A percentile compares a stretch with the other conserved stretches of the same genome.
Evolutionary conservation across 2,113 vertebrate genomes (phyloP).

Genomic region (Phalacrocorax carbo): DNA sequence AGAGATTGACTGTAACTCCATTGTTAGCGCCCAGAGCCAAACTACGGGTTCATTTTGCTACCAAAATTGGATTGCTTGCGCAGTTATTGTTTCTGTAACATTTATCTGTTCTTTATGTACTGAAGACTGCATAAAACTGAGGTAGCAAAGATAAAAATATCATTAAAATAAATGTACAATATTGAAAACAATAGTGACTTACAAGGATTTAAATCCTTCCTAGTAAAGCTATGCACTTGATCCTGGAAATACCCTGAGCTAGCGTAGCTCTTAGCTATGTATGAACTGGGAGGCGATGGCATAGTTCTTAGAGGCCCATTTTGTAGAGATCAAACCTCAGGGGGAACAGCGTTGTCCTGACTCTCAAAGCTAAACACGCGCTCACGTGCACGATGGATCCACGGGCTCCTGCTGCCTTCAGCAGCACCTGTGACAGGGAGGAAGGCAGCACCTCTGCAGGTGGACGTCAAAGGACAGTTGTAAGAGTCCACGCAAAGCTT

Average conservation of each 20-base stretch:
- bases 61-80: background rate
- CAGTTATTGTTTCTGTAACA: background rate
- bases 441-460: background rate
- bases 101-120: background rate
- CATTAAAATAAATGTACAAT: background rate
- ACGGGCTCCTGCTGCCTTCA: background rate
- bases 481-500: background rate
- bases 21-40: background rate
- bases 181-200: background rate
- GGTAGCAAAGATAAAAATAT: background rate
- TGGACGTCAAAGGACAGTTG: background rate
- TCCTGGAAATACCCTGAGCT: background rate
- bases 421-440: accelerated
- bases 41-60: background rate
- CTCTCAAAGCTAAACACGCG: background rate
- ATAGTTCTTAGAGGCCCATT: background rate
- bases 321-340: too few species aligned
- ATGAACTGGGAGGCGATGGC: background rate
- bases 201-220: background rate
- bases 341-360: background rate
- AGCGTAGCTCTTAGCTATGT: accelerated
- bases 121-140: background rate
- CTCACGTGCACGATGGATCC: accelerated
- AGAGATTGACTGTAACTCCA: background rate
- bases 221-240: background rate